Conservation (phyloP, 1,140 invertebrate genomes). For the Contarinia nasturtii region DNA sequence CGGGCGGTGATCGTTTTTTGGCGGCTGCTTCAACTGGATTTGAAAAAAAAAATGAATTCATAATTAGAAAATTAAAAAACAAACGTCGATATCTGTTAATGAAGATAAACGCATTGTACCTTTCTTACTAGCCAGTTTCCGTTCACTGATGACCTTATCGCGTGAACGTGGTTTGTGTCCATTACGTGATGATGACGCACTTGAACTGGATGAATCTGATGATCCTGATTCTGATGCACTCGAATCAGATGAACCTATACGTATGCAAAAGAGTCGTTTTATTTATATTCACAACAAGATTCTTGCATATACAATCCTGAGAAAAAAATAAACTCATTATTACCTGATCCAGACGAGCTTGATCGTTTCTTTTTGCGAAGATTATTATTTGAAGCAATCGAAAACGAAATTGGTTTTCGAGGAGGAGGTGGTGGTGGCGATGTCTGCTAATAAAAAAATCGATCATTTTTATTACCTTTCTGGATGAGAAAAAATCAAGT, state of each 20-base stretch:
- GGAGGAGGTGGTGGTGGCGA: constrained; percentile 7
- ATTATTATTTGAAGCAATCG: constrained; percentile 7
- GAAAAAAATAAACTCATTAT: too few species aligned
- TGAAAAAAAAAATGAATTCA: too few species aligned
- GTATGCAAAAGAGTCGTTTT: neutral
- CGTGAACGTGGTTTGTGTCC: constrained; percentile 16
- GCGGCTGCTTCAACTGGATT: constrained; percentile 13
- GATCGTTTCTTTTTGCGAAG: constrained; percentile 12
- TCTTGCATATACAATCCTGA: too few species aligned
- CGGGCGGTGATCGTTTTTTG: constrained; percentile 27
- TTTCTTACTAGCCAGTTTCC: constrained; percentile 22
- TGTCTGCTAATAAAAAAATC: neutral
- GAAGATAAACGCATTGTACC: constrained; percentile 8
- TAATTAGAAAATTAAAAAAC: too few species aligned
- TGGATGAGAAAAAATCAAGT: neutral
- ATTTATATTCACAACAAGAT: too few species aligned
- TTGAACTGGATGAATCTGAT: constrained; percentile 22
- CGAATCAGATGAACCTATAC: constrained; percentile 26
- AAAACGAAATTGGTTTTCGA: constrained; percentile 14
- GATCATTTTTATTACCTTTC: neutral
- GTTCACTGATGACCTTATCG: constrained; percentile 25
- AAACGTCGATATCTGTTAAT: too few species aligned
- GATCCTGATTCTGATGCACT: constrained; percentile 32
- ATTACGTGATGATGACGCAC: constrained; percentile 22
- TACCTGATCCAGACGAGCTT: constrained; percentile 29